Base-by-base conservation (phyloP, 23 tunicate genomes). In the Ciona savignyi region DNA sequence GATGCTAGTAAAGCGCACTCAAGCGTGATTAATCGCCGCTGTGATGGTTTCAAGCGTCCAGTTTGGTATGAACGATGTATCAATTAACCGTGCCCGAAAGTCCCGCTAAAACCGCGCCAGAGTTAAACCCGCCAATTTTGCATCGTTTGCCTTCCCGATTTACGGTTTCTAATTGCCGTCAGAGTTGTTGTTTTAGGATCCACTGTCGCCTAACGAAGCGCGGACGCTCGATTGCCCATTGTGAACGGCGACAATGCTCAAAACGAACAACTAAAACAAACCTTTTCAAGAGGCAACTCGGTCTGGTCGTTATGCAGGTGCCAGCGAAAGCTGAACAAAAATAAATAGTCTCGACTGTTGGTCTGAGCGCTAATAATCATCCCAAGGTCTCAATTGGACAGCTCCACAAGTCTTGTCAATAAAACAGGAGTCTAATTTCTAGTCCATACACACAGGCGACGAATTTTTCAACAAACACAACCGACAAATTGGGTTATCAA, bases 191-290 rank as follows among this genome's bases (percentile, higher is more conserved):
- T 42, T 42, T 42, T 42, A 42, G 56, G 11, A 9, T 9, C 56
- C 9, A 42, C 56, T 42, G 56, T 42, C 56, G 56, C 56, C 56
- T 42, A 42, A 42, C 56, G 15, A 15, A 42, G 56, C 56, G 56
- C 56, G 56, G 9, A 42, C n/a, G n/a, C 56, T 42, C 56, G 56
- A 42, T 42, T 9, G 56, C 11, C 56, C 56, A 42, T 42, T 42
- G 56, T 42, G 15, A 42, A 42, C 56, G 56, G 56, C 56, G 56
- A 42, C 56, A 42, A 42, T 42, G 56, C 56, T 42, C 56, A 42
- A 42, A 15, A 42, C 9, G 56, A 15, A 15, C 56, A 42, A 42
- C 11, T 42, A 42, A 42, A 42, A 42, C 56, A 42, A 42, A 42
- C 56, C 56, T 42, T 42, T 42, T 42, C 56, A 42, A 42, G 56